These are phyloP conservation scores for Dugesia japonica DNA, from an alignment of 2,888 invertebrate genomes.

Conservation along the genomic window DNA sequence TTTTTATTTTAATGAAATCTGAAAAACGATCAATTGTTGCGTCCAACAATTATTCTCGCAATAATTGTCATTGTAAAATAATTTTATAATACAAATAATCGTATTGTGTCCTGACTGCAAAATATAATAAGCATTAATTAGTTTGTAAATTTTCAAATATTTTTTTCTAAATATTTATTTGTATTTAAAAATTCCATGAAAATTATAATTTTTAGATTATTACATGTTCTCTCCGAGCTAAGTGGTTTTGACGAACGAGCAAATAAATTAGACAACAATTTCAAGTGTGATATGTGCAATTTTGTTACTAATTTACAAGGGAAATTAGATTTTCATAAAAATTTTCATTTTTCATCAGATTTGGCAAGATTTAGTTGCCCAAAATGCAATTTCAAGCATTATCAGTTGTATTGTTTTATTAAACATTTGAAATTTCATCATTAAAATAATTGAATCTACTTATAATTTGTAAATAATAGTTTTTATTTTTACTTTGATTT, in stretches of 20 bases:
- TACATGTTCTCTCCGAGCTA: not conserved
- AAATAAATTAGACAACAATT: not conserved
- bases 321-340: not conserved
- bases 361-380: not conserved
- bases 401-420: not conserved
- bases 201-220: not conserved
- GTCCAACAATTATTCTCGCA: no score
- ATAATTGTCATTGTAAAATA: no score
- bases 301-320: not conserved
- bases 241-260: not conserved
- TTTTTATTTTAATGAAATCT: no score
- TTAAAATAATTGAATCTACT: not conserved
- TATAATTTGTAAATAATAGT: not conserved
- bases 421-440: not conserved
- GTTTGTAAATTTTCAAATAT: not conserved
- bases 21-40: no score
- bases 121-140: no score
- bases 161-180: no score
- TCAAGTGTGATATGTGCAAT: not conserved
- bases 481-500: not conserved
- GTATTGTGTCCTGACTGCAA: no score
- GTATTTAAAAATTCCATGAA: no score
- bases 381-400: not conserved
- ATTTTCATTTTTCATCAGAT: not conserved
- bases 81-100: no score